Evolutionary conservation across 1,140 invertebrate genomes (phyloP).

Genomic region (Gyrodactylus salaris): DNA sequence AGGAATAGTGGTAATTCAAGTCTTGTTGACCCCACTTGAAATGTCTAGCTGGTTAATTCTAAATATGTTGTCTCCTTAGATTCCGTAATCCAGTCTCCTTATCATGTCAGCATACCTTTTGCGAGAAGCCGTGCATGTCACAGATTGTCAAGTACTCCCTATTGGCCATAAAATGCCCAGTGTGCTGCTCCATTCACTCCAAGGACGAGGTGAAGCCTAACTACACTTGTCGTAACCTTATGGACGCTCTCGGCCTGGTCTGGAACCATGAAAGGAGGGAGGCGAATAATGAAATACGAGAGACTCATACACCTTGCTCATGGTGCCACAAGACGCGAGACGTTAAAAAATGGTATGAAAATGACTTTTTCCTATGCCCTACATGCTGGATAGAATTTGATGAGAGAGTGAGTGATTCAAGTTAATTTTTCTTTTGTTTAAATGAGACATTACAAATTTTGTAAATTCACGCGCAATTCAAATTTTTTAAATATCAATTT

Average conservation of each 20-base stretch:
- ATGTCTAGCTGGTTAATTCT: no score
- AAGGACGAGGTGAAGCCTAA: neutral
- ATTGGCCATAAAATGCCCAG: neutral
- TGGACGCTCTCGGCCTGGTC: neutral
- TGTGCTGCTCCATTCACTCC: neutral
- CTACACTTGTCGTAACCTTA: neutral
- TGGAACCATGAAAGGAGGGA: neutral
- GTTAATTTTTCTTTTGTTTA: no score
- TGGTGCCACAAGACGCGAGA: neutral
- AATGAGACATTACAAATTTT: no score
- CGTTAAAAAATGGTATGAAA: neutral
- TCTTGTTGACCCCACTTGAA: no score
- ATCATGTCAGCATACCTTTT: neutral
- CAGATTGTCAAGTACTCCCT: neutral
- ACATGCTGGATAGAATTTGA: neutral
- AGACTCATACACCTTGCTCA: neutral
- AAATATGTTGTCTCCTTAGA: neutral
- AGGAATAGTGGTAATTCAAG: no score
- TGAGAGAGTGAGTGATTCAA: neutral
- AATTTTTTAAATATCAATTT: no score
- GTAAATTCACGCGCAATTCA: no score
- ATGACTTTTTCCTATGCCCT: neutral
- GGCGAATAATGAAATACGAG: neutral
- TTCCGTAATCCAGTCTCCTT: neutral
- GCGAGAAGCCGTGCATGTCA: neutral